A percentile compares a stretch with the other conserved stretches of the same genome.
Conservation (phyloP, 2,113 vertebrate species). For the Hydropotes inermis region DNA sequence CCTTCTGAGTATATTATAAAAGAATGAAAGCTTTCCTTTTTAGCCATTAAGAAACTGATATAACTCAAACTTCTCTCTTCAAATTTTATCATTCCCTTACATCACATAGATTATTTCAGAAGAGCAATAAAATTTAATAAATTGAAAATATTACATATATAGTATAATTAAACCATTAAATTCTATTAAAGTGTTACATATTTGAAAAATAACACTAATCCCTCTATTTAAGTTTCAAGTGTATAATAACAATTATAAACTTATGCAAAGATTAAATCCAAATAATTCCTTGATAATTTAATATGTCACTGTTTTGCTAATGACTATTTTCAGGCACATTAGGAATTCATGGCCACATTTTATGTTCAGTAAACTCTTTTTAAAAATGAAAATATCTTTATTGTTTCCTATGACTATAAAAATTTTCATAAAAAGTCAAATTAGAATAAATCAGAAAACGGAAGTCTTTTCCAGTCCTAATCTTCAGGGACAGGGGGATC, state of each 20-base stretch:
- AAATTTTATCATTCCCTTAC: background rate
- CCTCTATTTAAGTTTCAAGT: background rate
- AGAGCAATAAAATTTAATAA: background rate
- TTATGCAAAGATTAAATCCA: background rate
- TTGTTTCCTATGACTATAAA: background rate
- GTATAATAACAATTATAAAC: background rate
- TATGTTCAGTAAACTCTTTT: background rate
- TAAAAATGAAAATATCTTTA: background rate
- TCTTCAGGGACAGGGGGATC: background rate
- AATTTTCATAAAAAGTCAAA: background rate
- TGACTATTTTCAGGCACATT: background rate
- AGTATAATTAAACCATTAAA: background rate
- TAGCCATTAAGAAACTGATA: background rate
- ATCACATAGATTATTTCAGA: background rate
- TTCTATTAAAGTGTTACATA: background rate
- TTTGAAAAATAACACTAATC: background rate
- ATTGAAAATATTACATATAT: background rate
- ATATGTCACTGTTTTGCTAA: background rate
- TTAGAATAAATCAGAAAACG: background rate
- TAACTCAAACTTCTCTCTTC: background rate
- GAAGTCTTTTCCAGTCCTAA: background rate
- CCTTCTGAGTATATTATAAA: conserved; percentile 34
- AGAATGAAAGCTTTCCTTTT: conserved; percentile 40
- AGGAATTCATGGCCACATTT: background rate
- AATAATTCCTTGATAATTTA: conserved; percentile 14